Evolutionary conservation across 2,113 vertebrate genomes (phyloP), one percentile per base, ranked within the genome.

Genomic region (Microcebus lehilahytsara): DNA sequence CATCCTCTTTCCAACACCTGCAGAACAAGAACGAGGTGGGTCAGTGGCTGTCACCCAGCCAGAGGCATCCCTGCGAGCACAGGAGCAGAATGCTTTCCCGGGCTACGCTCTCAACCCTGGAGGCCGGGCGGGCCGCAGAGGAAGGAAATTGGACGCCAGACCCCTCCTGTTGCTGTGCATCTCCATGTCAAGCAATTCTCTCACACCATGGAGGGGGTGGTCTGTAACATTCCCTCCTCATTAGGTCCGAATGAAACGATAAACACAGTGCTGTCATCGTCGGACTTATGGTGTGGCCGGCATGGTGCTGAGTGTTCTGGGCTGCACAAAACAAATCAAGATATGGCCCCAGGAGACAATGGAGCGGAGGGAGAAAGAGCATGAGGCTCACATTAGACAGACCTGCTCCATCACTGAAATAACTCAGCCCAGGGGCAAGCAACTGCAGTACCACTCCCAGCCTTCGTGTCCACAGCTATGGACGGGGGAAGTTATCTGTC

Each of bases 1-100:
- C 71, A 51, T 89, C 89, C 88, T 87, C 90, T 94, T 96, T 72
- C 92, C 90, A 95, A 85, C 97, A 97, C 95, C 96, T 98, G 97
- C 96, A 96, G 84, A 88, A 66, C 83, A 85, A 81, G 87, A 93
- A 53, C 2, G 92, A 98, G 97, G 96, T 95, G 96, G 85, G 97
- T 64, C 93, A 11, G 64, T 7, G 77, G 92, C 87, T 85, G 85
- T 95, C 75, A 69, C 46, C 89, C 84, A 74, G 96, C 96, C 97
- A 96, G 97, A 97, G 91, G 49, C 91, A 80, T 74, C 89, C 84
- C 72, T 42, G 83, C 72, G 46, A 87, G 72, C 37, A 30, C 8
- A 4, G 79, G 97, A 98, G 95, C 79, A 81, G 71, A 80, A 60
- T 1, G 64, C 83, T 60, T 93, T 96, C 91, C 87, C 22, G 1